Evolutionary conservation across 2,797 vertebrate genomes (phyloP).

Genomic region (Lepidocolaptes lacrymiger): DNA sequence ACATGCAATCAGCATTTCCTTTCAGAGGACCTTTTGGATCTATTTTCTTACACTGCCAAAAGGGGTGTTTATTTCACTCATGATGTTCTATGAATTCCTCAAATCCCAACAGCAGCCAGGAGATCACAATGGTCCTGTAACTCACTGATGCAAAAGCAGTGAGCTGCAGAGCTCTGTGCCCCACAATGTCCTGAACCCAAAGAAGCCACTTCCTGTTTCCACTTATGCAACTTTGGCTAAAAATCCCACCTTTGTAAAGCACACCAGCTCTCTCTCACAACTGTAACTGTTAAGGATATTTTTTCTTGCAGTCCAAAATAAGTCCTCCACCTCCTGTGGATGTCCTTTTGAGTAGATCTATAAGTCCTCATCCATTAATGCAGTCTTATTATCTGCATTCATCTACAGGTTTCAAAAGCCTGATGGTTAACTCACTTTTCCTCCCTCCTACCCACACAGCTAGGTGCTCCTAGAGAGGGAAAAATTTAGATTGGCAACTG

Average conservation of each 20-base stretch:
- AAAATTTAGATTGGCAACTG: conserved; percentile 5
- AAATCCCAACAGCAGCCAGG: background rate
- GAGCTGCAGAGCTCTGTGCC: background rate
- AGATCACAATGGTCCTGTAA: background rate
- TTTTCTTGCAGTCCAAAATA: background rate
- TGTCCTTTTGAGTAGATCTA: background rate
- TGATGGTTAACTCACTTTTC: conserved; percentile 10
- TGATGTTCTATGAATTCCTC: background rate
- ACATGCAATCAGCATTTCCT: background rate
- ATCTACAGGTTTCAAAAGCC: background rate
- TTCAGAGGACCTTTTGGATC: background rate
- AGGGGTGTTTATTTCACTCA: background rate
- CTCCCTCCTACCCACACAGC: background rate
- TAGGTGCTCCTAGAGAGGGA: conserved; percentile 7
- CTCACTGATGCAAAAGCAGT: background rate
- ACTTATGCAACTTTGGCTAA: background rate
- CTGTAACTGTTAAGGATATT: background rate
- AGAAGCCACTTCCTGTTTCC: background rate
- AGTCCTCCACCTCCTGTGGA: background rate
- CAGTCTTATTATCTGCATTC: background rate
- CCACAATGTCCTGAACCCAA: background rate
- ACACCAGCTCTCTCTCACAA: background rate
- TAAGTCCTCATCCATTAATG: background rate
- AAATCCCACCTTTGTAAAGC: background rate
- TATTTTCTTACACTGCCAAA: background rate